Conservation (phyloP, 2,888 invertebrate genomes). For the Scaptomyza cyrtandrae region DNA sequence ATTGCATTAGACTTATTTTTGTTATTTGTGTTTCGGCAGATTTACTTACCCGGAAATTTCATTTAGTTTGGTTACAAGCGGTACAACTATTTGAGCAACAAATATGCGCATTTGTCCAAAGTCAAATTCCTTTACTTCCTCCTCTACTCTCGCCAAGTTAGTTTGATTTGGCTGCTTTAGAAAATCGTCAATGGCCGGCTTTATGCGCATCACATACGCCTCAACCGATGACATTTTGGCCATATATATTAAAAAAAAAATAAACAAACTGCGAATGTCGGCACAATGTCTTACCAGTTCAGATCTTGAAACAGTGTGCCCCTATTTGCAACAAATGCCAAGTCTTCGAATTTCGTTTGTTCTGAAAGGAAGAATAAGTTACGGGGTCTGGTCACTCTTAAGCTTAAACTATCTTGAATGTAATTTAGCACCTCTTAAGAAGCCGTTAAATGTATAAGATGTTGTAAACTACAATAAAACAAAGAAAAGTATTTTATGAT, state of each 20-base stretch:
- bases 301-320: not conserved
- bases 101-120: constrained; percentile 79
- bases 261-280: constrained; percentile 6
- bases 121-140: constrained; percentile 73
- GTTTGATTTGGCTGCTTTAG: constrained; percentile 70
- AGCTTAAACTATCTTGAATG: not conserved
- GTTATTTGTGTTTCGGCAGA: not conserved
- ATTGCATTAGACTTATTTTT: not conserved
- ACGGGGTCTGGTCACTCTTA: not conserved
- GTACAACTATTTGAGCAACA: constrained; percentile 81
- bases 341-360: not conserved
- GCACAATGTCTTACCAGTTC: not conserved
- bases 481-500: not conserved
- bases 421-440: not conserved
- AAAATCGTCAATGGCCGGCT: constrained; percentile 81
- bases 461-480: not conserved
- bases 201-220: constrained; percentile 77
- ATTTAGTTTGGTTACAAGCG: constrained; percentile 82
- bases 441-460: not conserved
- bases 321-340: not conserved
- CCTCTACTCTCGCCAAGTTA: constrained; percentile 67
- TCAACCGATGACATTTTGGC: constrained; percentile 73
- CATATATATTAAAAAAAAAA: constrained; percentile 1
- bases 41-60: constrained; percentile 73
- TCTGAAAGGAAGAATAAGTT: not conserved